Evolutionary conservation across 1,140 invertebrate genomes (phyloP), one percentile per base, ranked within the genome.

Genomic region (Sogatella furcifera): DNA sequence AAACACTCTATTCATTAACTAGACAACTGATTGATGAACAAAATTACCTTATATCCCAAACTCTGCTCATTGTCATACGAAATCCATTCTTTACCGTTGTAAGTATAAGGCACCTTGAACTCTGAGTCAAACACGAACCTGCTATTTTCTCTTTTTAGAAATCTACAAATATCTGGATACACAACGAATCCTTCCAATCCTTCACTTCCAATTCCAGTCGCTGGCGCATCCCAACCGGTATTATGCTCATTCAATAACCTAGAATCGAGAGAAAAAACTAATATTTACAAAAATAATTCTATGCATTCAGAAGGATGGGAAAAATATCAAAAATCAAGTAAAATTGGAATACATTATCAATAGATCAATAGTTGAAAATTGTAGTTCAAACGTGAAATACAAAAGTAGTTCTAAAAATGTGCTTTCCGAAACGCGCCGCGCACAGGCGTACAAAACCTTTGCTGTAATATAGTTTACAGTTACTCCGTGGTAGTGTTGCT

Each of bases 11-110:
- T 28, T 28, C 24, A 28, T 28, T 61, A 31, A 34, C 4, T 21
- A 58, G 21, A 49, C 28, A 49, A 61, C 44, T 49, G 60, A 53
- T 42, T n/a, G n/a, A n/a, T n/a, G n/a, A n/a, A 38, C 46, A 53
- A 38, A 62, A 43, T 68, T 73, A 84, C 82, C 74, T 95, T 95
- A 67, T 81, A 80, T 56, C 70, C 76, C 0, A 91, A 74, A 73
- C 91, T 96, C 38, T 77, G 69, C 5, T 77, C 72, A 70, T 92
- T 82, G 63, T 97, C 94, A 71, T 86, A 97, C 0, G 92, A 92
- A 52, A 95, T 81, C 94, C 94, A 97, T 69, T 95, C 88, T 5
- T 76, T 74, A 38, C 78, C 75, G 52, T 80, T 80, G 58, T 83
- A 85, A 5, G 87, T 77, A 75, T 92, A 97, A 2, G 92, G 91